Conservation (phyloP, 2,888 invertebrate species). For the Ypsolopha sequella region DNA sequence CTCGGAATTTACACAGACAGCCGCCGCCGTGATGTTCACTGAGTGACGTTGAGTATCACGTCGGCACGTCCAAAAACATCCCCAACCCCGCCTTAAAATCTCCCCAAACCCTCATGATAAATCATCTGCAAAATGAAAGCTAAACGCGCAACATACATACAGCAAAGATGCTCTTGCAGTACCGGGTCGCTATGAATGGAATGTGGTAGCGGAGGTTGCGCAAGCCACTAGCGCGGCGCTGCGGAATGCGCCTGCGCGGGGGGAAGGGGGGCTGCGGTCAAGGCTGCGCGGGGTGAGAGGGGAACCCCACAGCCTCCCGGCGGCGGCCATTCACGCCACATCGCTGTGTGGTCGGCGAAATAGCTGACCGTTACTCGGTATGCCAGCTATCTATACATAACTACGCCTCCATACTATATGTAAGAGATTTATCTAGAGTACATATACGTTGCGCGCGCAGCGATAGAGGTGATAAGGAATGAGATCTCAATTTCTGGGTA, state of each 20-base stretch:
- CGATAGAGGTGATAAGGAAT: constrained; percentile 25
- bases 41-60: constrained; percentile 65
- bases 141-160: no score
- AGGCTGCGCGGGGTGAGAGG: constrained; percentile 32
- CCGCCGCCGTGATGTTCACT: constrained; percentile 60
- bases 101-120: no score
- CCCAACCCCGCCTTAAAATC: constrained; percentile 12
- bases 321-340: constrained; percentile 61
- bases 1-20: constrained; percentile 52
- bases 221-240: constrained; percentile 38
- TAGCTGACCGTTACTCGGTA: constrained; percentile 52
- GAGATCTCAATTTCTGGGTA: not conserved
- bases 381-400: not conserved
- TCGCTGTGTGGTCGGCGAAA: constrained; percentile 53
- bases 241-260: constrained; percentile 33
- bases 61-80: constrained; percentile 55
- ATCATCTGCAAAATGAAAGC: not conserved
- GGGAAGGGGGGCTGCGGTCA: constrained; percentile 11
- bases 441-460: constrained; percentile 15
- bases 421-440: not conserved
- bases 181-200: constrained; percentile 54
- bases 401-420: no score
- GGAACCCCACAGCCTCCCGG: constrained; percentile 47
- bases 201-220: constrained; percentile 64
- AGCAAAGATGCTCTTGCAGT: not conserved